Evolutionary conservation across 2,888 invertebrate genomes (phyloP).

Genomic region (Congeria kusceri): DNA sequence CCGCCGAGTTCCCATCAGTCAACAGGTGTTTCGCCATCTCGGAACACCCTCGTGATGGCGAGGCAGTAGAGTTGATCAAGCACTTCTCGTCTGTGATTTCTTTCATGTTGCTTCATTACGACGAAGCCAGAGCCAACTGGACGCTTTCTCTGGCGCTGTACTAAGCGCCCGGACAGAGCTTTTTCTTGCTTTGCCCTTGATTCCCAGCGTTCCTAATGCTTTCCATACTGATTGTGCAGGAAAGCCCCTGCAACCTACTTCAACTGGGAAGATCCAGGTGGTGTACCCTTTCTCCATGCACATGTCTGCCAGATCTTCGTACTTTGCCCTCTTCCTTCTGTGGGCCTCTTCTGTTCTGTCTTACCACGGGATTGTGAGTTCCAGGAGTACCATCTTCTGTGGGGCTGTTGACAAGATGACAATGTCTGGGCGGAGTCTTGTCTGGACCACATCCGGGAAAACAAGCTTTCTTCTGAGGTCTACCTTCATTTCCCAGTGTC

Average conservation of each 20-base stretch:
- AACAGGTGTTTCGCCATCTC: constrained; percentile 5
- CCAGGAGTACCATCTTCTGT: constrained; percentile 2
- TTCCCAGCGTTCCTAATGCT: background rate
- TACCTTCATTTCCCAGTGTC: too few relatives aligned
- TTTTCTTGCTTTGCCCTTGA: background rate
- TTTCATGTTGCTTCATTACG: too few relatives aligned
- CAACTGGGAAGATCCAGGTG: constrained; percentile 7
- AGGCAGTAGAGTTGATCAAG: too few relatives aligned
- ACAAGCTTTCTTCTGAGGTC: constrained; percentile 11
- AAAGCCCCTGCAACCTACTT: constrained; percentile 20
- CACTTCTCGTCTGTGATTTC: too few relatives aligned
- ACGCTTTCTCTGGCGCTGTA: too few relatives aligned
- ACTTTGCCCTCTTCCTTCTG: constrained; percentile 4
- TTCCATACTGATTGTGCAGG: constrained; percentile 17
- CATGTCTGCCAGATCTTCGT: constrained; percentile 12
- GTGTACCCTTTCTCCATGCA: background rate
- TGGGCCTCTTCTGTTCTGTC: background rate
- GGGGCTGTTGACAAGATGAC: constrained; percentile 14
- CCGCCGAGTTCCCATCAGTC: too few relatives aligned
- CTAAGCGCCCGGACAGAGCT: too few relatives aligned
- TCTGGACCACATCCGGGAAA: constrained; percentile 26
- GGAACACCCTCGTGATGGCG: constrained; percentile 1
- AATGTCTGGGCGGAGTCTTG: constrained; percentile 5
- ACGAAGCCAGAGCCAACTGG: too few relatives aligned
- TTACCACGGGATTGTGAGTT: constrained; percentile 4